Conservation (phyloP, 2,797 vertebrate genomes). For the Hemitrygon akajei region DNA sequence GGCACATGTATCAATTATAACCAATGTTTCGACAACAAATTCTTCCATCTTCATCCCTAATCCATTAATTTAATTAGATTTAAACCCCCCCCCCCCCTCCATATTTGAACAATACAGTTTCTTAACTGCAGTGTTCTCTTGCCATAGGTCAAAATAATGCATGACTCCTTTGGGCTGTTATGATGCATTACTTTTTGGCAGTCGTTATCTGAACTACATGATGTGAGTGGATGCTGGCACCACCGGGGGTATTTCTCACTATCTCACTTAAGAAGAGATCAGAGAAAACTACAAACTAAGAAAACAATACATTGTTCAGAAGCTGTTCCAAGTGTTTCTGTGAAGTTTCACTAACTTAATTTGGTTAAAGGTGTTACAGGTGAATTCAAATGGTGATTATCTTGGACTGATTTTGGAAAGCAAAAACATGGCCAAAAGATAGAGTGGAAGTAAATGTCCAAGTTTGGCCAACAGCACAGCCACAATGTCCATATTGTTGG, state of each 20-base stretch:
- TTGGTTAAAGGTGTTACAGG: not conserved
- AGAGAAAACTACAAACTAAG: not conserved
- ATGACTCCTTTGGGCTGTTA: not conserved
- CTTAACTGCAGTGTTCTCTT: too few relatives aligned
- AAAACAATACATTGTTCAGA: not conserved
- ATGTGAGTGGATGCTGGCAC: not conserved
- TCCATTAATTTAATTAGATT: too few relatives aligned
- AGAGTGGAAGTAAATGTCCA: not conserved
- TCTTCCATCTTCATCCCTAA: too few relatives aligned
- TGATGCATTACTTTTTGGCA: not conserved
- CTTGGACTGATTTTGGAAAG: not conserved
- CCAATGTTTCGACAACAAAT: too few relatives aligned
- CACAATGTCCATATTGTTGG: not conserved
- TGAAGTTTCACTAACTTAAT: not conserved
- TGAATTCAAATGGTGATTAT: not conserved
- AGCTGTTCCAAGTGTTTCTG: not conserved
- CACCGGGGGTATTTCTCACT: not conserved
- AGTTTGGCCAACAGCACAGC: not conserved
- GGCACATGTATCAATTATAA: too few relatives aligned
- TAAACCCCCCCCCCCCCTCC: too few relatives aligned
- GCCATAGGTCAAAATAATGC: too few relatives aligned
- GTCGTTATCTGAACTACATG: not conserved
- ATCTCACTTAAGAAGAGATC: not conserved
- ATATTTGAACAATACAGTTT: too few relatives aligned
- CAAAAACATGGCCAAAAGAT: not conserved